A percentile compares a stretch with the other conserved stretches of the same genome.
Evolutionary conservation across 2,888 invertebrate genomes (phyloP).

Genomic region (Hirtodrosophila duncani): DNA sequence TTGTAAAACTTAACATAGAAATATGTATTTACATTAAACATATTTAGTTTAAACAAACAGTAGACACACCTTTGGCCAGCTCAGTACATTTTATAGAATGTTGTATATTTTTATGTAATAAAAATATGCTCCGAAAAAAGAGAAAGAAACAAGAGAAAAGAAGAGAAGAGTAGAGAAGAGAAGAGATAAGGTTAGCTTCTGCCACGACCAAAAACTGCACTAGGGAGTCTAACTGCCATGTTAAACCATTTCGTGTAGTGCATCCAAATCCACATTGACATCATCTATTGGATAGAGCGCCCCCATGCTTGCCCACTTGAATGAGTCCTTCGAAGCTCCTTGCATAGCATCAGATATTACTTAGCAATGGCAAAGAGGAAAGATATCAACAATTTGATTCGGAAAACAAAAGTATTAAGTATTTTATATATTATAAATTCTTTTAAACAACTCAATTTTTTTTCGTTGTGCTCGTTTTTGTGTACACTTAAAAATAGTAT

Average conservation of each 20-base stretch:
- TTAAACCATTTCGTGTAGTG: slow-evolving; percentile 41
- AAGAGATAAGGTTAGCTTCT: slow-evolving; percentile 1
- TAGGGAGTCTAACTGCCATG: slow-evolving; percentile 40
- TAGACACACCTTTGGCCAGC: too few relatives aligned
- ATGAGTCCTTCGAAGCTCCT: too few relatives aligned
- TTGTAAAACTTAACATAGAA: too few relatives aligned
- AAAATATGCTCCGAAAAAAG: not conserved
- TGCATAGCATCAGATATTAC: too few relatives aligned
- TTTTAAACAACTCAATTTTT: slow-evolving; percentile 10
- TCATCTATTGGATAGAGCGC: not conserved
- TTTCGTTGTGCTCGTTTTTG: slow-evolving; percentile 28
- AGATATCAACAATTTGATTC: slow-evolving; percentile 7
- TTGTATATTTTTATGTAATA: slow-evolving; percentile 1
- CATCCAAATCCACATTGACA: not conserved
- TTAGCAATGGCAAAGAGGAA: not conserved
- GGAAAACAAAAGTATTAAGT: slow-evolving; percentile 57
- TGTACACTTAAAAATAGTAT: slow-evolving; percentile 17
- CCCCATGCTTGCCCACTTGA: slow-evolving; percentile 21
- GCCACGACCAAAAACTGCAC: slow-evolving; percentile 15
- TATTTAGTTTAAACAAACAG: too few relatives aligned
- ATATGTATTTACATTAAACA: too few relatives aligned
- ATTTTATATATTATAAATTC: slow-evolving; percentile 38
- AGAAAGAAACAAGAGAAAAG: not conserved
- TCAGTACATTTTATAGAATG: too few relatives aligned
- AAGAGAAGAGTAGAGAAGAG: not conserved